These are phyloP conservation scores for Anguilla anguilla DNA, from an alignment of 2,797 vertebrate genomes.

Conservation along the genomic window DNA sequence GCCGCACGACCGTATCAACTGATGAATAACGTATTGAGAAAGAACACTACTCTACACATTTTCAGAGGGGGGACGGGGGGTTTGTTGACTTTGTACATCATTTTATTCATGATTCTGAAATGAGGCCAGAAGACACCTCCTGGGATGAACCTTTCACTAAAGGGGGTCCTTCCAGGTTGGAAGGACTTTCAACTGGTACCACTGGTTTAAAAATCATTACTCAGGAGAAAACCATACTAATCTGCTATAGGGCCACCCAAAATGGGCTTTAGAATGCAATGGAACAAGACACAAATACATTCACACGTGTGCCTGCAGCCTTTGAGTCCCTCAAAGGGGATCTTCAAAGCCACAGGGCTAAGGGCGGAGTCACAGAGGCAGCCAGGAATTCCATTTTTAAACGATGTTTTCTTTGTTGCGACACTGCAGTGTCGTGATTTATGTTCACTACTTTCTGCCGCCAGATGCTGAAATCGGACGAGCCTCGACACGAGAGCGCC, in stretches of 20 bases:
- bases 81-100: neutral
- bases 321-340: no score
- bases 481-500: neutral
- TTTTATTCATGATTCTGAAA: neutral
- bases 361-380: neutral
- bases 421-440: neutral
- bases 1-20: neutral
- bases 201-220: neutral
- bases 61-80: neutral
- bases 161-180: neutral
- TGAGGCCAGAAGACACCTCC: neutral
- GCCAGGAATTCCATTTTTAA: neutral
- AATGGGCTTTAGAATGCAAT: neutral
- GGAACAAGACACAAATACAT: neutral
- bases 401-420: neutral
- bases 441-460: neutral
- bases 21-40: neutral
- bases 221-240: neutral
- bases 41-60: neutral
- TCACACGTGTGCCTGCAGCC: neutral
- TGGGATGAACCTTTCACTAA: neutral
- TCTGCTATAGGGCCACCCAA: neutral
- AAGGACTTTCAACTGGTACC: neutral
- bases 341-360: neutral
- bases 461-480: neutral